These are phyloP conservation scores for Isurus oxyrinchus DNA, from an alignment of 2,113 vertebrate species.

Conservation along the genomic window DNA sequence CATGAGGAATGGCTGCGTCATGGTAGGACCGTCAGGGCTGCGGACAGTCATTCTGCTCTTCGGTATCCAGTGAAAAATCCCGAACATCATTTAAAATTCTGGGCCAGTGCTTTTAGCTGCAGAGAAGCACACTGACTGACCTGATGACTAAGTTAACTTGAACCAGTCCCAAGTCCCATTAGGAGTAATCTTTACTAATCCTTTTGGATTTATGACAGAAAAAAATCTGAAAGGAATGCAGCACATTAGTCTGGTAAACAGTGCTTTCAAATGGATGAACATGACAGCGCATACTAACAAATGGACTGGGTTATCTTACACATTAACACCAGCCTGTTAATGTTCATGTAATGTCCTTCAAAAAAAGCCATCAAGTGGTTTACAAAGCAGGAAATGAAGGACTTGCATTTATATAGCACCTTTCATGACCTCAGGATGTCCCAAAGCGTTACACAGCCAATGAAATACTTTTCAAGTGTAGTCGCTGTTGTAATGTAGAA, in stretches of 20 bases:
- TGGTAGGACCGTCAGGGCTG: no score
- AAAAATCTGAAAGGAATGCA: neutral
- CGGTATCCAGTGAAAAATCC: neutral
- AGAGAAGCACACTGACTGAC: neutral
- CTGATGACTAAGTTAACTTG: neutral
- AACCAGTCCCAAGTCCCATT: conserved; percentile 7
- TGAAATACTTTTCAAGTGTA: neutral
- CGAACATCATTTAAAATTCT: neutral
- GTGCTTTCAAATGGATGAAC: neutral
- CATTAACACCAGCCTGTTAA: neutral
- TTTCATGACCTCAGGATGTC: neutral
- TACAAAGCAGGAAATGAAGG: neutral
- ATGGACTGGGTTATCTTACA: neutral
- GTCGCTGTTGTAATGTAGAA: neutral
- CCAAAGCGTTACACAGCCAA: neutral
- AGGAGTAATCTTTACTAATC: neutral
- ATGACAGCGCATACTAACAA: neutral
- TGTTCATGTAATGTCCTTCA: neutral
- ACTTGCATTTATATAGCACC: neutral
- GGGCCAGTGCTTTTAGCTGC: neutral
- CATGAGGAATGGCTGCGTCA: neutral
- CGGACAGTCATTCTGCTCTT: neutral
- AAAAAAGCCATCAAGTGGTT: neutral
- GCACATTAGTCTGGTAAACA: neutral
- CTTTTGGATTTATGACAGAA: conserved; percentile 5